Evolutionary conservation across 2,888 invertebrate genomes (phyloP), one percentile per base, ranked within the genome.

Genomic region (Malthinus seriepunctatus): DNA sequence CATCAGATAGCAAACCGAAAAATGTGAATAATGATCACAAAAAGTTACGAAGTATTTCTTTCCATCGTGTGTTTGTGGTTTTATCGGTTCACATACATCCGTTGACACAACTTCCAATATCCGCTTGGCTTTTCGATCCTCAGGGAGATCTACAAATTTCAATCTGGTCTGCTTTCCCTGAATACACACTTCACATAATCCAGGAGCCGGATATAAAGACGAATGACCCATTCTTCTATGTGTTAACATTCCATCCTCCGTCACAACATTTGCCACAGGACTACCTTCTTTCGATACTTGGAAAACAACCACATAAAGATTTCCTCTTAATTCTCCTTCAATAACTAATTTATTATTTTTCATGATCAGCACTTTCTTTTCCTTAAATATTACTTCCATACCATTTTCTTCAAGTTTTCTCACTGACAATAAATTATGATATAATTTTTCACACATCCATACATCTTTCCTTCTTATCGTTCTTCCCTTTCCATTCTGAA

Each of bases 21-120:
- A 55, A 38, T 58, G 54, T 8, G 58, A 45, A 48, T 33, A 62
- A 33, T 58, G 54, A 14, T 62, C 58, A 8, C 58, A 42, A 31
- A 62, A 62, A 6, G 51, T 55, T 15, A 51, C 38, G 39, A 37
- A 62, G 55, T 58, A 58, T 47, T 32, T 58, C 8, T 32, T 44
- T 8, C 33, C 51, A 23, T 61, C 55, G 32, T 42, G n/a, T 32
- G 55, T 45, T 10, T 1, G 1, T 11, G 58, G 62, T 31, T 33
- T 53, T 9, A 57, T 54, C 3, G 57, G 57, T 5, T 52, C 53
- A 60, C 58, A 63, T 9, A 65, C 47, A 50, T 67, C 63, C 9
- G 62, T 42, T 32, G 65, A 65, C 8, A 64, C 39, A 23, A 66
- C 51, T 32, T 62, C 58, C 38, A 63, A 44, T 3, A 63, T 32